Evolutionary conservation across 2,113 vertebrate species (phyloP), one percentile per base, ranked within the genome.

Genomic region (Amphiprion ocellaris): DNA sequence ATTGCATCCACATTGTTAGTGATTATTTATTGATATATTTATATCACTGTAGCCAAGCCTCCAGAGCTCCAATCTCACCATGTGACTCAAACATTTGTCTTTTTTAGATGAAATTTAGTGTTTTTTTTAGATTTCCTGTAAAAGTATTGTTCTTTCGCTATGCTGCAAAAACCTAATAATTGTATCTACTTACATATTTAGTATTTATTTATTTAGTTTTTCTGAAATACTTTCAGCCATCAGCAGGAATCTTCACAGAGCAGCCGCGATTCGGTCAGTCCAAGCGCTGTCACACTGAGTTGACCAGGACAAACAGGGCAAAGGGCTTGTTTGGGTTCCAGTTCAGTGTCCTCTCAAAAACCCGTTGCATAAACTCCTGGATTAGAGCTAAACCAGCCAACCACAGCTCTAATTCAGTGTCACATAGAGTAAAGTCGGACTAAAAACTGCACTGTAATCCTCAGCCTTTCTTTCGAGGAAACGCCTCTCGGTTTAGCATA

Each of bases 251-350:
- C 10, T 68, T 37, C 33, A 10, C 3, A 70, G 21, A 41, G 47
- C 10, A 30, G 44, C 23, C 0, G 9, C 39, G 56, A 61, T 67
- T 59, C 69, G 39, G 12, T 74, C 15, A 44, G 58, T 66, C 68
- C n/a, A 1, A 5, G n/a, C 19, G 69, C 14, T 52, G 69, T 37
- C 33, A 37, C 33, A 37, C 41, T 30, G n/a, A 59, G 17, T 23
- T 80, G 84, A 90, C 82, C 74, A 71, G 86, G 73, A 62, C 66
- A 79, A 89, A 90, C 68, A 59, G 88, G 74, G 49, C 69, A 89
- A 91, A 92, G 80, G 73, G 61, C 54, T 70, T 9, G 47, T 63
- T 28, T 65, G 28, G 66, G 59, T 64, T 65, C 44, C 70, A 74
- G 84, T 61, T 84, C 82, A 81, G 85, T 86, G 85, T 90, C 84